These are phyloP conservation scores for Scelioninae gen. 1 DNA, from an alignment of 2,888 invertebrate species.

Conservation along the genomic window DNA sequence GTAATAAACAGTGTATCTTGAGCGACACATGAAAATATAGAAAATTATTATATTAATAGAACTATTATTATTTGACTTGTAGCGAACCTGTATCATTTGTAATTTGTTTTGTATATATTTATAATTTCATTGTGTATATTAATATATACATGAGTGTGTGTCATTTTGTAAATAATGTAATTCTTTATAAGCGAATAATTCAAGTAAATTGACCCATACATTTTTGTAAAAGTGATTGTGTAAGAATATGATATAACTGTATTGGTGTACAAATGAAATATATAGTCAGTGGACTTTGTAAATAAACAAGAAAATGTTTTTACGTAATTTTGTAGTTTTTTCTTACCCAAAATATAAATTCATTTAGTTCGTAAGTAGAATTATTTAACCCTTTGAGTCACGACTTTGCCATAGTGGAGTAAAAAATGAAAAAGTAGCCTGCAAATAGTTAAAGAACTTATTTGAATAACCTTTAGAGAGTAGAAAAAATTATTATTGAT, in stretches of 20 bases:
- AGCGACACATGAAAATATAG: no score
- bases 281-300: constrained; percentile 63
- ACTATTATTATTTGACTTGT: constrained; percentile 4
- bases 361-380: no score
- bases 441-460: no score
- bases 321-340: constrained; percentile 38
- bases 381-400: background rate
- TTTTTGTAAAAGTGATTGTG: constrained; percentile 66
- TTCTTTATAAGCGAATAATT: constrained; percentile 28
- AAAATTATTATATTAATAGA: no score
- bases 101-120: constrained; percentile 60
- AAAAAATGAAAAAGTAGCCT: no score
- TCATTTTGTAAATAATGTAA: constrained; percentile 58
- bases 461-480: no score
- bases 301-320: constrained; percentile 64
- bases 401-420: no score
- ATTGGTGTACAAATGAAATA: constrained; percentile 63
- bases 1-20: no score
- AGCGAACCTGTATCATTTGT: constrained; percentile 37
- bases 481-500: no score
- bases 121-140: constrained; percentile 57
- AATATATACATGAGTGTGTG: constrained; percentile 52
- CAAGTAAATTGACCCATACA: constrained; percentile 44
- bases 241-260: constrained; percentile 60
- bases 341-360: background rate